phyloP scores from a whole-genome alignment of 1,140 invertebrate genomes.

The Lutraria rhynchaena region DNA sequence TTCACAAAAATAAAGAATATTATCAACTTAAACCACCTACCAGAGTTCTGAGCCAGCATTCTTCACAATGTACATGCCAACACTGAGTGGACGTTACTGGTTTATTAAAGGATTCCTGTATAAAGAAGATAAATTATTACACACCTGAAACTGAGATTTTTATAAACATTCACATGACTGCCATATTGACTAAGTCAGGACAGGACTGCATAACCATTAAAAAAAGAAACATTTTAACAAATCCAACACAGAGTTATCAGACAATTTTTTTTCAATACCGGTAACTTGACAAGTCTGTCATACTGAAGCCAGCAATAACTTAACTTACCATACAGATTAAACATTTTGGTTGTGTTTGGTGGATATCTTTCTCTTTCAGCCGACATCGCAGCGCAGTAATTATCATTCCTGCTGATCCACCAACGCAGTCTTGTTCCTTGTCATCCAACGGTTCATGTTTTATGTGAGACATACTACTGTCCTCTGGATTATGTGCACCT shows the following conservation, averaged over 20 bases:
- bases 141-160: no score
- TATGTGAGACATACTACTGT: not conserved
- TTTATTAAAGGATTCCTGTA: conserved; percentile 89
- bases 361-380: conserved; percentile 87
- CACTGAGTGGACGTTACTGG: conserved; percentile 97
- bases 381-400: conserved; percentile 89
- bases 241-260: no score
- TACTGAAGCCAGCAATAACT: conserved; percentile 38
- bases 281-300: no score
- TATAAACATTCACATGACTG: no score
- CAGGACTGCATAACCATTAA: no score
- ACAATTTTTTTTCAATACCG: no score
- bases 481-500: conserved; percentile 40
- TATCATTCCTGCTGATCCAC: conserved; percentile 77
- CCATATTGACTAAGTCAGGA: no score
- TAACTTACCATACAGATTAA: conserved; percentile 92
- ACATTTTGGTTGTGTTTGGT: conserved; percentile 87
- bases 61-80: conserved; percentile 98
- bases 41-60: conserved; percentile 95
- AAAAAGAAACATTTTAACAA: no score
- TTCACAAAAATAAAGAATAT: not conserved
- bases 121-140: conserved; percentile 41
- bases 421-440: conserved; percentile 16
- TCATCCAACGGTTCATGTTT: conserved; percentile 34
- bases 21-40: conserved; percentile 80